A percentile compares a stretch with the other conserved stretches of the same genome.
Conservation (phyloP, 2,113 vertebrate species). For the Willisornis vidua region DNA sequence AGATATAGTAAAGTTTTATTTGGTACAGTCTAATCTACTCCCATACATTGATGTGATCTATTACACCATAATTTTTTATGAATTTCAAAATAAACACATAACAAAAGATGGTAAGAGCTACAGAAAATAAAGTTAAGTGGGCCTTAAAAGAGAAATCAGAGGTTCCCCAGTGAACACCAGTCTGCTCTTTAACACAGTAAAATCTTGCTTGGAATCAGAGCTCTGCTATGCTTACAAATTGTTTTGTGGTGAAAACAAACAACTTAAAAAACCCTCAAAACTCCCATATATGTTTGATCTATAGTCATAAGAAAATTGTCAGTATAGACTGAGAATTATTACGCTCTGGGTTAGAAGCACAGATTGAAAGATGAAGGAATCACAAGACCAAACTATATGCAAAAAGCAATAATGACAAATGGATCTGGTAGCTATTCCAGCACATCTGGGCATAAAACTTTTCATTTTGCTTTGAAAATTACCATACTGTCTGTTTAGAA, state of each 20-base stretch:
- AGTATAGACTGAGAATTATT: background rate
- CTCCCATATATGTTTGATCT: conserved; percentile 1
- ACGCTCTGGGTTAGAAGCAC: background rate
- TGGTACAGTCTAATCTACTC: background rate
- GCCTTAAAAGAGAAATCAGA: background rate
- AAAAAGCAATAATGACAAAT: background rate
- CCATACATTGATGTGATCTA: background rate
- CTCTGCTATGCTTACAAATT: conserved; percentile 21
- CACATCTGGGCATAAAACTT: background rate
- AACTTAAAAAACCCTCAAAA: background rate
- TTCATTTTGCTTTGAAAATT: conserved; percentile 9
- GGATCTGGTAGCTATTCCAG: background rate
- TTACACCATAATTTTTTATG: background rate
- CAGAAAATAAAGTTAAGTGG: conserved; percentile 8
- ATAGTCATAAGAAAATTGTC: conserved; percentile 5
- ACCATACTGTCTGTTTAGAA: background rate
- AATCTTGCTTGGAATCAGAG: background rate
- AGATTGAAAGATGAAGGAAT: background rate
- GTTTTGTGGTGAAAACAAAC: background rate
- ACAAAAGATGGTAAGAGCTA: background rate
- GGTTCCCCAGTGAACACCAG: background rate
- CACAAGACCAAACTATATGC: background rate
- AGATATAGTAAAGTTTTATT: background rate
- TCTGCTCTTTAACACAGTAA: background rate
- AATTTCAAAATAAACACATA: background rate